These are phyloP conservation scores for Sciurus niger DNA, from an alignment of 2,113 vertebrate genomes.

Conservation along the genomic window DNA sequence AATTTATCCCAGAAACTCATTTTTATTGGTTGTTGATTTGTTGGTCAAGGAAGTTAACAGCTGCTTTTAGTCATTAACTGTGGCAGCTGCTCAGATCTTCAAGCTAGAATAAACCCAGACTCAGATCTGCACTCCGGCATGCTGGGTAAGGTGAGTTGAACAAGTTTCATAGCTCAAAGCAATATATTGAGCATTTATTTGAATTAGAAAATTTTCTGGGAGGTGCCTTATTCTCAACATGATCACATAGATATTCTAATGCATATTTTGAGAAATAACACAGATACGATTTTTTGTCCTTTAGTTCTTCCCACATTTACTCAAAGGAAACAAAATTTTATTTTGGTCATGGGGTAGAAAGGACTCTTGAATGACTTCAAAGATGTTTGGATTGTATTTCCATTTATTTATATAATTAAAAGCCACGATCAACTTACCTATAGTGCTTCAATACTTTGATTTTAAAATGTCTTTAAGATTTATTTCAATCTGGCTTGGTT, in stretches of 20 bases:
- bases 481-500: not conserved
- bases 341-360: not conserved
- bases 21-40: not conserved
- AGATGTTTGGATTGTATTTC: slow-evolving; percentile 41
- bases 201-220: not conserved
- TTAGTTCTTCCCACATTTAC: not conserved
- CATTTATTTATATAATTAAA: slow-evolving; percentile 10
- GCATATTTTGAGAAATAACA: not conserved
- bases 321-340: not conserved
- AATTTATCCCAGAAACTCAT: not conserved
- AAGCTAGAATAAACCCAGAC: not conserved
- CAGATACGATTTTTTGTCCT: not conserved
- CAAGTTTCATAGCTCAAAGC: not conserved
- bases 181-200: not conserved
- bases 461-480: not conserved
- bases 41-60: not conserved
- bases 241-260: not conserved
- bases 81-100: not conserved
- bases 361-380: not conserved
- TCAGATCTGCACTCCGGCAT: not conserved
- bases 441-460: not conserved
- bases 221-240: not conserved
- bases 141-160: not conserved
- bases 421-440: not conserved
- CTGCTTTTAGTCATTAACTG: not conserved